A percentile compares a stretch with the other conserved stretches of the same genome.
These are phyloP conservation scores for Calyptomena viridis DNA, from an alignment of 2,113 vertebrate species.

Conservation along the genomic window DNA sequence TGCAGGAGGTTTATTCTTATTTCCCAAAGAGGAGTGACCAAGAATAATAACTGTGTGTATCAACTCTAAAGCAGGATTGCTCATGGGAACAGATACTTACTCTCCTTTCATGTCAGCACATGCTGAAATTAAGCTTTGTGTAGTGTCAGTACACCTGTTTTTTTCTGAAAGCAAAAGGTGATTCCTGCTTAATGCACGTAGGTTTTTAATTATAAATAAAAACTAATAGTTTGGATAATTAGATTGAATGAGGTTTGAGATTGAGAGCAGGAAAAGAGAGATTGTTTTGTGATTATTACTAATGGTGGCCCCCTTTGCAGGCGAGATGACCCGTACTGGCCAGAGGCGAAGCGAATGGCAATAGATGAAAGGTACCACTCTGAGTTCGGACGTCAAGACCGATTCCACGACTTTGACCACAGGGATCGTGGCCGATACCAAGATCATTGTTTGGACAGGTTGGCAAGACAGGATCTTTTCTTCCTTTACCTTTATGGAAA, in stretches of 20 bases:
- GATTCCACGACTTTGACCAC: slow-evolving; percentile 91
- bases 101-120: accelerated
- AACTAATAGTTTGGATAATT: background rate
- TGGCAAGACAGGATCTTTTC: background rate
- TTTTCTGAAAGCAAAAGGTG: background rate
- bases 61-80: background rate
- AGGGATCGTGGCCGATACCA: slow-evolving; percentile 87
- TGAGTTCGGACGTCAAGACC: slow-evolving; percentile 83
- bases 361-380: slow-evolving; percentile 86
- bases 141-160: background rate
- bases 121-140: background rate
- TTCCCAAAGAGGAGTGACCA: background rate
- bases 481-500: background rate
- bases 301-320: slow-evolving; percentile 19
- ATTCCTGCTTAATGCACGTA: background rate
- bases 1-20: background rate
- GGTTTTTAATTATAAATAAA: background rate
- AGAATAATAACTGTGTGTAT: background rate
- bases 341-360: slow-evolving; percentile 82
- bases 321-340: slow-evolving; percentile 86
- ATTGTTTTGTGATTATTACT: accelerated
- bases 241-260: background rate
- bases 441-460: slow-evolving; percentile 84
- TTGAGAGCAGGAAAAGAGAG: background rate
- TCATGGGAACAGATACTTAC: background rate